Conservation (phyloP, 2,113 vertebrate species). For the Colossoma macropomum region DNA sequence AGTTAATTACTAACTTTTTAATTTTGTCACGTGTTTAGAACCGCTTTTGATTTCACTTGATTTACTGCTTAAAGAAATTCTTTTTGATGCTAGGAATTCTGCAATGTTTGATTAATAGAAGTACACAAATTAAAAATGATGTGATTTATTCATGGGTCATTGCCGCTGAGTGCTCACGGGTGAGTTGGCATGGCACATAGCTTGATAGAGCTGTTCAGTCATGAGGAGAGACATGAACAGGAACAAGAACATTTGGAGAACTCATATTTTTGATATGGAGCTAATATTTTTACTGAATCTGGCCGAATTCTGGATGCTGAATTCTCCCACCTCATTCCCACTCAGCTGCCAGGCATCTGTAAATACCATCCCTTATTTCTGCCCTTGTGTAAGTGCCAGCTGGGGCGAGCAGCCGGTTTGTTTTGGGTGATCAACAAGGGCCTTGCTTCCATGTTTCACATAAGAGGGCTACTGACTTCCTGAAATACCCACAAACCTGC, state of each 20-base stretch:
- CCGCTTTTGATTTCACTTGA: neutral
- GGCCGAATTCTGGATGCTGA: constrained; percentile 28
- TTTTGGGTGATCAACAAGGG: constrained; percentile 77
- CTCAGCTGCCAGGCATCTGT: constrained; percentile 71
- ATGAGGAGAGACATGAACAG: neutral
- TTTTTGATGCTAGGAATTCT: neutral
- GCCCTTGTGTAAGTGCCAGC: constrained; percentile 71
- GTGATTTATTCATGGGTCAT: neutral
- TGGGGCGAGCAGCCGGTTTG: constrained; percentile 73
- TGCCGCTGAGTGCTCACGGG: neutral
- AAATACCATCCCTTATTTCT: constrained; percentile 79
- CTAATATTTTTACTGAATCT: constrained; percentile 17
- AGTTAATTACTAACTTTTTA: neutral
- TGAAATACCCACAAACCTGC: constrained; percentile 74
- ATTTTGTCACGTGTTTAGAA: neutral
- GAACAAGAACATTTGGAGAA: neutral
- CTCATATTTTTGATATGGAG: neutral
- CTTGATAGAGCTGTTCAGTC: neutral
- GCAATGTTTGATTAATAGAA: constrained; percentile 10
- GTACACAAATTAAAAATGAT: neutral
- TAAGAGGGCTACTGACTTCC: constrained; percentile 70
- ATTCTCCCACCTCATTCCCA: constrained; percentile 24
- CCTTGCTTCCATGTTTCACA: constrained; percentile 68
- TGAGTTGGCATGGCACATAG: neutral
- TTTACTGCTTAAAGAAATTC: neutral